Evolutionary conservation across 2,797 vertebrate genomes (phyloP), one percentile per base, ranked within the genome.

Genomic region (Mionectes olivaceus): DNA sequence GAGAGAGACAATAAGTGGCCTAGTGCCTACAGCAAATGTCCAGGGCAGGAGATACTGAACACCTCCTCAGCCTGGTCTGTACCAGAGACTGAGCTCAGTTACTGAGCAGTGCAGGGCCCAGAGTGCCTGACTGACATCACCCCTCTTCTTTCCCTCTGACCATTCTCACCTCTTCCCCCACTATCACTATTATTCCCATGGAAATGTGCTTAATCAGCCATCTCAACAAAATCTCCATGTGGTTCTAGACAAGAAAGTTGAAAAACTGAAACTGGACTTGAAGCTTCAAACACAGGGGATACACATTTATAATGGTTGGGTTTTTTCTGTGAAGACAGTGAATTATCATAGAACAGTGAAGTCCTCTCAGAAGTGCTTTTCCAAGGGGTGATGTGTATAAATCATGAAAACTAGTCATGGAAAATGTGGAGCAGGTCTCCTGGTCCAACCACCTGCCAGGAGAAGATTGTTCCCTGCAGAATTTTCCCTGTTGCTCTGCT

Each of bases 391-490:
- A 59, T 81, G 44, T 6, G 9, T 84, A 88, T 94, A 92, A 95
- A 95, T 96, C 89, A 91, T 74, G 67, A 76, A 93, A 96, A 92
- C 50, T 93, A 96, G 91, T 92, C 89, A 53, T 49, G 59, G 77
- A 69, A 96, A 93, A 90, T 86, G 76, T 89, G 9, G 2, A 90
- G 73, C 75, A 64, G 80, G 74, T 93, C 77, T 94, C 79, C 67
- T 93, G 77, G 73, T 90, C 92, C 89, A 88, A 37, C 89, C 77
- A 64, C 93, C 80, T 63, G 89, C 87, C 87, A 83, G 43, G 30
- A 92, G 78, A 71, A 93, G 83, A 96, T 94, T 94, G 91, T 79
- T 94, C 94, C 94, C 94, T 88, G 87, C 59, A 86, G 94, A 95
- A 79, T 95, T 90, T 94, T 43, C 70, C 80, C 80, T 71, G 41